Evolutionary conservation across 2,113 vertebrate genomes (phyloP), one percentile per base, ranked within the genome.

Genomic region (Cyprinodon variegatus): DNA sequence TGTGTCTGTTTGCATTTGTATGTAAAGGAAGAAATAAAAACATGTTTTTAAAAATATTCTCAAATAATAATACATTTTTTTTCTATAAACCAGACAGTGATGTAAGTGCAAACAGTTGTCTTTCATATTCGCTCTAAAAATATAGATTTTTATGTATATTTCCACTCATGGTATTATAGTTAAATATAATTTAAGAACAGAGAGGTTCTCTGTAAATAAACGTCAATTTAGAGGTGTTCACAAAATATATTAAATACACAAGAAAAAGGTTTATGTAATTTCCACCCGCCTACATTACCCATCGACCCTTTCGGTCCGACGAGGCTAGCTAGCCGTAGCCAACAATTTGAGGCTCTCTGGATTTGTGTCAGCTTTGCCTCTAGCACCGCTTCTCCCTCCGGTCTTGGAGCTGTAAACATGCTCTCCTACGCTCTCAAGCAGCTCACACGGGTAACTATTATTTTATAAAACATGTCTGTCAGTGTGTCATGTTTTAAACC

Each of bases 371-470:
- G 53, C 29, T 65, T 62, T 17, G 53, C 14, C 43, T 38, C 40
- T 64, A 67, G 67, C 57, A 71, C 74, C 59, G 62, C 76, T 59
- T 74, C 75, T 68, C 62, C 71, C 13, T 45, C 74, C 39, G 68
- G 61, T 53, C 60, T 48, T 68, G 86, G 46, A 78, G 39, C 78
- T 85, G 68, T 40, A 80, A 90, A 75, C 74, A 95, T 95, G 94
- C 76, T 93, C 59, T 88, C 90, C 2, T 83, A 93, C 62, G 78
- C 90, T n/a, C 14, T 93, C 20, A 92, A 89, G 80, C 91, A 86
- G 70, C 81, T 95, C 39, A 45, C 90, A 40, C 83, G 91, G 91
- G 94, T 95, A 73, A 85, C 66, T 79, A 11, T 4, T 15, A 40
- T 10, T 36, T 0, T 0, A 1, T 0, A 3, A n/a, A 11, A 5